Conservation (phyloP, 1,140 invertebrate genomes). For the Archivesica marissinica region DNA sequence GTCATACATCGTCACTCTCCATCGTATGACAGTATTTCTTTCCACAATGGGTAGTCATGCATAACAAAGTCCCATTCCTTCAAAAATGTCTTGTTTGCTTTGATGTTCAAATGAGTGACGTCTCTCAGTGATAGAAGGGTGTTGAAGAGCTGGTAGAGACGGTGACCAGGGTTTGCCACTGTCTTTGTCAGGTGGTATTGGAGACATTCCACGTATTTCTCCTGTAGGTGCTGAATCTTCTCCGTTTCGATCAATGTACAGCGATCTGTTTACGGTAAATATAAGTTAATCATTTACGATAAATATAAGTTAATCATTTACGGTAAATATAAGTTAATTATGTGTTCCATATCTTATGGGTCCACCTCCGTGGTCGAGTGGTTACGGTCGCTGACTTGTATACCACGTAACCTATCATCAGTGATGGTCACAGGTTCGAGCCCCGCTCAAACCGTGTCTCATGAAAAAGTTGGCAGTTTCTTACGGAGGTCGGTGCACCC, state of each 20-base stretch:
- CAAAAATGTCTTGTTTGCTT: slow-evolving; percentile 52
- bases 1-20: slow-evolving; percentile 26
- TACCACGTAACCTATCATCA: too few relatives aligned
- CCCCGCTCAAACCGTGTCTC: too few relatives aligned
- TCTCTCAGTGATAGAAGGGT: slow-evolving; percentile 5
- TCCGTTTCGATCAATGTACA: slow-evolving; percentile 38
- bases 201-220: slow-evolving; percentile 54
- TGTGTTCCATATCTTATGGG: too few relatives aligned
- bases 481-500: too few relatives aligned
- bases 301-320: too few relatives aligned
- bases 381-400: too few relatives aligned
- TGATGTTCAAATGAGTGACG: slow-evolving; percentile 32
- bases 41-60: slow-evolving; percentile 61
- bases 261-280: slow-evolving; percentile 61
- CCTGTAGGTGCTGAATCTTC: slow-evolving; percentile 43
- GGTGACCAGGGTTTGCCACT: not conserved
- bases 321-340: too few relatives aligned
- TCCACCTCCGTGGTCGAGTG: too few relatives aligned
- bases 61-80: slow-evolving; percentile 59
- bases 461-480: too few relatives aligned
- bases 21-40: slow-evolving; percentile 59
- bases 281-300: too few relatives aligned
- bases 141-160: slow-evolving; percentile 35
- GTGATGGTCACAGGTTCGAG: too few relatives aligned
- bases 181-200: slow-evolving; percentile 44